phyloP scores from a whole-genome alignment of 1,140 invertebrate species.

The Mactra quadrangularis region DNA sequence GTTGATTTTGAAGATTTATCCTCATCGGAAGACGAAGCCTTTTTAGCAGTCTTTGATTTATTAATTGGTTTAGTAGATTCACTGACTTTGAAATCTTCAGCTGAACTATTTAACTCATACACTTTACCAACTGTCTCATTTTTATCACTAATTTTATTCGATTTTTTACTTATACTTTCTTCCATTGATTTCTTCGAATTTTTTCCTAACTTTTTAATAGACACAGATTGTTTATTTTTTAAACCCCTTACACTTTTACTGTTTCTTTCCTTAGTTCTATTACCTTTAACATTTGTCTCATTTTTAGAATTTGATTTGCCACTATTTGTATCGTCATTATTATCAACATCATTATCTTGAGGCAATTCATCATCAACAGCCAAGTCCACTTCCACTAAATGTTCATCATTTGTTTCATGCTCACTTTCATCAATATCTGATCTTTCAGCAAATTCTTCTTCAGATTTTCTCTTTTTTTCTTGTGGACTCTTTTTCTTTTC shows the following conservation, averaged over 20 bases:
- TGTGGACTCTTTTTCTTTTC: background rate
- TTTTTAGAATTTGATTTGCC: background rate
- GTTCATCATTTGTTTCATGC: background rate
- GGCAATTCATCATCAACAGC: background rate
- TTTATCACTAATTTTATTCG: background rate
- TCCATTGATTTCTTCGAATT: background rate
- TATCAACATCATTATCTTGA: background rate
- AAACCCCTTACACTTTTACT: slow-evolving; percentile 3
- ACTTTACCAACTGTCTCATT: background rate
- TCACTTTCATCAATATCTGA: background rate
- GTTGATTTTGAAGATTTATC: too few relatives aligned
- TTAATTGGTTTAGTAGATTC: too few relatives aligned
- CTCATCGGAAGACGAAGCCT: too few relatives aligned
- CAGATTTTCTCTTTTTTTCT: background rate
- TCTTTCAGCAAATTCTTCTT: background rate
- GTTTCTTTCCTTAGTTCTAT: too few relatives aligned
- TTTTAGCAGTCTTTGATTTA: background rate
- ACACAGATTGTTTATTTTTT: background rate
- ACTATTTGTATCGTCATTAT: background rate
- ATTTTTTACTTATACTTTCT: background rate
- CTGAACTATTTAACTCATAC: too few relatives aligned
- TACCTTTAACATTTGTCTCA: too few relatives aligned
- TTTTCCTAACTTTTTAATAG: background rate
- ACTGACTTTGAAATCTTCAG: too few relatives aligned
- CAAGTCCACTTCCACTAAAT: background rate